A percentile compares a stretch with the other conserved stretches of the same genome.
phyloP scores from a whole-genome alignment of 2,797 vertebrate genomes.

The Catostomus latipinnis region DNA sequence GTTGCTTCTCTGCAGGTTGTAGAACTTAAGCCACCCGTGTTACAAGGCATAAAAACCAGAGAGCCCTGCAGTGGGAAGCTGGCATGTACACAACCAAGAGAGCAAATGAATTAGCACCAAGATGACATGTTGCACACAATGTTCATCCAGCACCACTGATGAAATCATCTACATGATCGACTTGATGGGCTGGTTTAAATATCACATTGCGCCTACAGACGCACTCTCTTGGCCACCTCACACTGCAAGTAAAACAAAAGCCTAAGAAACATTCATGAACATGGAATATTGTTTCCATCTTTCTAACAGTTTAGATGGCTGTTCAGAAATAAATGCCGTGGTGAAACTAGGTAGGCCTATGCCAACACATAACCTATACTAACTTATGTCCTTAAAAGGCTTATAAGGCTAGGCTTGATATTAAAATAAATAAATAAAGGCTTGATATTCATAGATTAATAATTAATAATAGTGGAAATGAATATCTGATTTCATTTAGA shows the following conservation, averaged over 20 bases:
- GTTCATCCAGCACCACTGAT: too few relatives aligned
- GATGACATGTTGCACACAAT: constrained; percentile 8
- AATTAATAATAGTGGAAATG: background rate
- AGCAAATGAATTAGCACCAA: constrained; percentile 65
- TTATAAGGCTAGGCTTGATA: background rate
- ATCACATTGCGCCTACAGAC: constrained; percentile 5
- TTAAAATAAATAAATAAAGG: background rate
- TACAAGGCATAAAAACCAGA: constrained; percentile 80
- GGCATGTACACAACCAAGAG: constrained; percentile 75
- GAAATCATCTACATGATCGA: background rate
- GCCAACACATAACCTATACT: background rate
- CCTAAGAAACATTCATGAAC: too few relatives aligned
- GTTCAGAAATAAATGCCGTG: constrained; percentile 5
- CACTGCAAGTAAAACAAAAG: too few relatives aligned
- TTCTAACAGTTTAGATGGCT: constrained; percentile 3
- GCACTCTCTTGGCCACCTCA: constrained; percentile 11
- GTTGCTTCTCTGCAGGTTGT: constrained; percentile 78
- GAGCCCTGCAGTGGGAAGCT: constrained; percentile 88
- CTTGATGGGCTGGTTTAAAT: constrained; percentile 32
- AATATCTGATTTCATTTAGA: constrained; percentile 2
- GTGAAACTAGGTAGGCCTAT: constrained; percentile 10
- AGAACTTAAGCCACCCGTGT: constrained; percentile 89
- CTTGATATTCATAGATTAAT: background rate
- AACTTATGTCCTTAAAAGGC: too few relatives aligned
- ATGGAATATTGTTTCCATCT: background rate